A percentile compares a stretch with the other conserved stretches of the same genome.
These are phyloP conservation scores for Phyllostomus hastatus DNA, from an alignment of 2,113 vertebrate genomes.

Conservation along the genomic window DNA sequence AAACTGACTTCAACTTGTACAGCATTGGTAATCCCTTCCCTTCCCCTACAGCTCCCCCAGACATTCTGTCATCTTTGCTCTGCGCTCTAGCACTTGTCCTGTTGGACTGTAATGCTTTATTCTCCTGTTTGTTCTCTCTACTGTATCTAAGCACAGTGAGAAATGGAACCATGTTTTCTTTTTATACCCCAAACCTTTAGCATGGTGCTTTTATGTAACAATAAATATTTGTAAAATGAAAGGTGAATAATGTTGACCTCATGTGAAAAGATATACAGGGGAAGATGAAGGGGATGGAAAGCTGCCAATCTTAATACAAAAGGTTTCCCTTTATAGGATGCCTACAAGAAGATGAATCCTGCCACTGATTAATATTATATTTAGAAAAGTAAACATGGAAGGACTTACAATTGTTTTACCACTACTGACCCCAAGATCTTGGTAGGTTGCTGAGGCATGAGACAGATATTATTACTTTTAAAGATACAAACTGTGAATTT, in stretches of 20 bases:
- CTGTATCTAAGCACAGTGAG: neutral
- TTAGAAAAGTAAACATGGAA: neutral
- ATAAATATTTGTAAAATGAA: neutral
- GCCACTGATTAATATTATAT: neutral
- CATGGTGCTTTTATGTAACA: neutral
- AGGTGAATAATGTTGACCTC: neutral
- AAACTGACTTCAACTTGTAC: neutral
- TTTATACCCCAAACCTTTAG: neutral
- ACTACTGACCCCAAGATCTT: neutral
- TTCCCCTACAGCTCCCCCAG: neutral
- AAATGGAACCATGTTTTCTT: neutral
- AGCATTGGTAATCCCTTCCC: neutral
- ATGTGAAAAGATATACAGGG: neutral
- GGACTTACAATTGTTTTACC: neutral
- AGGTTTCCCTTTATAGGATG: neutral
- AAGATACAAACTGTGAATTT: neutral
- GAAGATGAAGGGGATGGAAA: neutral
- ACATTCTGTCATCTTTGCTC: neutral
- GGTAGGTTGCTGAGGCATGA: neutral
- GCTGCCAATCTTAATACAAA: neutral
- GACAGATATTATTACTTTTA: neutral
- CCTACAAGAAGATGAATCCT: neutral
- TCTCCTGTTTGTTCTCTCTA: neutral
- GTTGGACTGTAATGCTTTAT: neutral
- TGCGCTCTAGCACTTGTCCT: neutral